Percentiles rank a stretch among this genome's conserved stretches.
phyloP scores from a whole-genome alignment of 2,113 vertebrate genomes.

The Carassius auratus region DNA sequence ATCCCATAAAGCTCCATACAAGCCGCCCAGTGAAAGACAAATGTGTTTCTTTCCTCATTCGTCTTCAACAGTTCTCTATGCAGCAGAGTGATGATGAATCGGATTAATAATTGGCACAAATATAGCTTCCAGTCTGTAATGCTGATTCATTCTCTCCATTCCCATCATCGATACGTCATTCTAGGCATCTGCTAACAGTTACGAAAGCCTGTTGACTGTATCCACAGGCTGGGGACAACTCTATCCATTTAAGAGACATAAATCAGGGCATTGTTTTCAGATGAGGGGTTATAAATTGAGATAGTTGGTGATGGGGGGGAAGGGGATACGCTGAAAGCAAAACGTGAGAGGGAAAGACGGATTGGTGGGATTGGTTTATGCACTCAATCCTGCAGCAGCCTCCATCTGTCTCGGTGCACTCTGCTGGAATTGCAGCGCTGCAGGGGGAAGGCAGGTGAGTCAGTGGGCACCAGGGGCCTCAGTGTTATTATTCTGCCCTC shows the following conservation, averaged over 20 bases:
- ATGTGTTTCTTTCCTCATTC: neutral
- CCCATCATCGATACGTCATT: neutral
- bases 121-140: constrained; percentile 1
- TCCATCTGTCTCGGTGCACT: constrained; percentile 59
- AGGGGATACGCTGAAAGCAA: neutral
- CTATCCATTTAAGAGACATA: constrained; percentile 46
- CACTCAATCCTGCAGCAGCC: constrained; percentile 46
- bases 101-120: constrained; percentile 7
- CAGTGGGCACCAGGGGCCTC: constrained; percentile 27
- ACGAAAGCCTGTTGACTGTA: neutral
- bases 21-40: neutral
- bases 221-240: constrained; percentile 7
- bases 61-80: neutral
- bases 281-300: constrained; percentile 54
- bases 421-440: constrained; percentile 49
- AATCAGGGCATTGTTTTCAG: constrained; percentile 51
- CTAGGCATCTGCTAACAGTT: constrained; percentile 26
- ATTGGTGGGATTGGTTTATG: constrained; percentile 44
- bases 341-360: constrained; percentile 30
- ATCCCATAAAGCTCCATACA: neutral
- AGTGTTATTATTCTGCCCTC: constrained; percentile 45
- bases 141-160: constrained; percentile 26
- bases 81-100: neutral
- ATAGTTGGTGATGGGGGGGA: neutral
- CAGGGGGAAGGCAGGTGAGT: constrained; percentile 19